Percentiles rank a stretch among this genome's conserved stretches.
Evolutionary conservation across 2,113 vertebrate species (phyloP).

Genomic region (Tympanuchus pallidicinctus): DNA sequence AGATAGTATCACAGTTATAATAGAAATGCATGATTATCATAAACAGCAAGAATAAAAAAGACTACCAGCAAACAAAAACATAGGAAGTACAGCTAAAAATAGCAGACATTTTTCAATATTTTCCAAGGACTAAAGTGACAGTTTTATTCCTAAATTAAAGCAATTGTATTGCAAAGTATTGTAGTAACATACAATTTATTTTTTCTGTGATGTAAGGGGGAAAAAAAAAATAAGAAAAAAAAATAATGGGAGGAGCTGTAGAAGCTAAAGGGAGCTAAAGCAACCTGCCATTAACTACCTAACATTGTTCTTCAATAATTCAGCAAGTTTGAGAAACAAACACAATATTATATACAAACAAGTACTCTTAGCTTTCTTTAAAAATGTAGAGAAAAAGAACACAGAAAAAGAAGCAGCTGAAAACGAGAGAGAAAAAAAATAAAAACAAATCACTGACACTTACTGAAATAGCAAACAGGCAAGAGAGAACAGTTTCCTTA

Average conservation of each 20-base stretch:
- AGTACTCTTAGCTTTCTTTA: background rate
- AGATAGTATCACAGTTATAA: background rate
- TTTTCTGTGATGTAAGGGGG: background rate
- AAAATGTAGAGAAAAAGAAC: accelerated
- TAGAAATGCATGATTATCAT: background rate
- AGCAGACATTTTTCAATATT: background rate
- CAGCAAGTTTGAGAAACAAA: background rate
- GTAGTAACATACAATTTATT: background rate
- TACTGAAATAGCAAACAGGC: background rate
- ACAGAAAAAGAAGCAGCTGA: background rate
- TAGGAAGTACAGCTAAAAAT: background rate
- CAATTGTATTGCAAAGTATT: background rate
- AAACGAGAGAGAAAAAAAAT: background rate
- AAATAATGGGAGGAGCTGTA: background rate
- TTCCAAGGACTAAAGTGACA: background rate
- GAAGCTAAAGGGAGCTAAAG: background rate
- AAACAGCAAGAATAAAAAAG: background rate
- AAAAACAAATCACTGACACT: background rate
- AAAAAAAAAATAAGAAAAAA: background rate
- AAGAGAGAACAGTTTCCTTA: background rate
- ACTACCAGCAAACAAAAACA: too few species aligned
- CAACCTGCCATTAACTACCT: background rate
- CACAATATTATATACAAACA: background rate
- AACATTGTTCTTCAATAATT: background rate
- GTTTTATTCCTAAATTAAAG: background rate